phyloP scores from a whole-genome alignment of 2,888 invertebrate species.

The Elmis aenea region DNA sequence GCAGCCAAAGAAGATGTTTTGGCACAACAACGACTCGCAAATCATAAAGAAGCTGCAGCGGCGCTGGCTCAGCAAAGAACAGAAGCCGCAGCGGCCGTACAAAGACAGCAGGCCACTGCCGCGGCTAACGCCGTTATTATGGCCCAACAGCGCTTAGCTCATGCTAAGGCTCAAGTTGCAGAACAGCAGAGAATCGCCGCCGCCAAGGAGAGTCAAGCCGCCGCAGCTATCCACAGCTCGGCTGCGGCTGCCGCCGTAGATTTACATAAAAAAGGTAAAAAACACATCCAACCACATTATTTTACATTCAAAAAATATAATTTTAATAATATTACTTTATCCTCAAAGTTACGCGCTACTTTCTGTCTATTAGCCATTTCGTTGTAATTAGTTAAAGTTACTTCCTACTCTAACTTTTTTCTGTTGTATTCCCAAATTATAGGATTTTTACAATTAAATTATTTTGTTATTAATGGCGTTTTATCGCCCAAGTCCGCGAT shows the following conservation, averaged over 20 bases:
- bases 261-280: constrained; percentile 58
- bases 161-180: constrained; percentile 65
- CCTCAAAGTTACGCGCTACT: no score
- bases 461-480: no score
- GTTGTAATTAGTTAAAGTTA: no score
- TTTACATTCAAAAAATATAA: no score
- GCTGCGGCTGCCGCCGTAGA: constrained; percentile 67
- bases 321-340: no score
- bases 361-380: no score
- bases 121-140: constrained; percentile 62
- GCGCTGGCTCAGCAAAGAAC: constrained; percentile 50
- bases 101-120: constrained; percentile 61
- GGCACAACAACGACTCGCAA: constrained; percentile 66
- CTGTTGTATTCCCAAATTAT: no score
- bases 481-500: no score
- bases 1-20: constrained; percentile 68
- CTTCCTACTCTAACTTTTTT: no score
- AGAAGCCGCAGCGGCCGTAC: constrained; percentile 63
- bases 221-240: constrained; percentile 63
- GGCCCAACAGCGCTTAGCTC: constrained; percentile 65
- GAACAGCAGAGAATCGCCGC: constrained; percentile 69
- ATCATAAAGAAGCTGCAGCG: constrained; percentile 69
- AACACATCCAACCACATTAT: no score
- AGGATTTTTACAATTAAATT: no score
- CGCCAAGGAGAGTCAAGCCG: constrained; percentile 67